Conservation (phyloP, 2,113 vertebrate genomes). For the Amblyornis subalaris region DNA sequence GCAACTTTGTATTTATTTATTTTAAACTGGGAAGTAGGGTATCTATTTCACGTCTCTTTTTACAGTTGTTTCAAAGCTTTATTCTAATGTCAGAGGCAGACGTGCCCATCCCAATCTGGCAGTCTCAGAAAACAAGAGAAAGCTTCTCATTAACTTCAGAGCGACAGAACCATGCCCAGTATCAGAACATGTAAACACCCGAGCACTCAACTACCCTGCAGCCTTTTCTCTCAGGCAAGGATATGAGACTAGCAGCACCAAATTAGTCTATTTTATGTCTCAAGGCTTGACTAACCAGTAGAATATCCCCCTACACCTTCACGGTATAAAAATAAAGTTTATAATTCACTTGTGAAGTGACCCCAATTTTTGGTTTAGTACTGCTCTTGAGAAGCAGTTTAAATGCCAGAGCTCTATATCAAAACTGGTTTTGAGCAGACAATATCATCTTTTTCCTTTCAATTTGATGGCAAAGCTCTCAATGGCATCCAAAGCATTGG, state of each 20-base stretch:
- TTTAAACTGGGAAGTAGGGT: not conserved
- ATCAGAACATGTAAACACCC: not conserved
- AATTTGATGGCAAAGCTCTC: conserved; percentile 2
- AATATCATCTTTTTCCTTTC: not conserved
- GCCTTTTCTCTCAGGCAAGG: not conserved
- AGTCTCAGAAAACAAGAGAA: not conserved
- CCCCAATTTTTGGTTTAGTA: not conserved
- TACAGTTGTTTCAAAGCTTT: not conserved
- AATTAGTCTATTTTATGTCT: not conserved
- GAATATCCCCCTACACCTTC: not conserved
- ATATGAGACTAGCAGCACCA: not conserved
- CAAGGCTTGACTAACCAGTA: not conserved
- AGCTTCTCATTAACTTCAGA: conserved; percentile 10
- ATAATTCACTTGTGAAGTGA: not conserved
- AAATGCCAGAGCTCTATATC: not conserved
- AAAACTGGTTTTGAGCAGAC: not conserved
- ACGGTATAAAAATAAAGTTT: not conserved
- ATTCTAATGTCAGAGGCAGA: not conserved
- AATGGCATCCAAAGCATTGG: not conserved
- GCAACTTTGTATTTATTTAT: not conserved
- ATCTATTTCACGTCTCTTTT: not conserved
- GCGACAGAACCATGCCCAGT: not conserved
- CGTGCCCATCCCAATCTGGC: not conserved
- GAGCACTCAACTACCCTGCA: not conserved
- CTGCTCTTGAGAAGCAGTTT: not conserved